phyloP scores from a whole-genome alignment of 37 sponge, comb jelly and placozoan genomes.

The Spongia lamella region DNA sequence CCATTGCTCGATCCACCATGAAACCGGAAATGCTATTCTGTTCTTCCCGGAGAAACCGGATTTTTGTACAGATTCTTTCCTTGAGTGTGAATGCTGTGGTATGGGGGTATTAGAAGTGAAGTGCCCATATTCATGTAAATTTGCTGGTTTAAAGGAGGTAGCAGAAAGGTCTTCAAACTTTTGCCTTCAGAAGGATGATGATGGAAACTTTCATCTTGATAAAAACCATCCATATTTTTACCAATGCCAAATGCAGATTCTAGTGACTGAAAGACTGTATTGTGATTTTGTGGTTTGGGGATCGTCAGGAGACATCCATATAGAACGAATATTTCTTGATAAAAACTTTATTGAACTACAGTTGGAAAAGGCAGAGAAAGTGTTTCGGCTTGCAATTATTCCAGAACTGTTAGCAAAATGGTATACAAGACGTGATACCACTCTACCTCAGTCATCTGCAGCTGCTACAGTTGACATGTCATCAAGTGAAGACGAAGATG shows the following conservation, averaged over 20 bases:
- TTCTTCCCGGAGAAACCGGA: too few species aligned
- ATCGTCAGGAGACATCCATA: constrained; percentile 22
- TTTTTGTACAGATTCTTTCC: too few species aligned
- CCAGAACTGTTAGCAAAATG: constrained; percentile 50
- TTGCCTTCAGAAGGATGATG: constrained; percentile 12
- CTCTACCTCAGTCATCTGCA: neutral
- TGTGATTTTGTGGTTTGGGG: constrained; percentile 54
- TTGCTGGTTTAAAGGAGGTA: neutral
- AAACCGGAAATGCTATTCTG: too few species aligned
- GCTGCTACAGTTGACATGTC: neutral
- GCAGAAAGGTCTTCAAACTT: constrained; percentile 4
- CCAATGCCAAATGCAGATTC: constrained; percentile 42
- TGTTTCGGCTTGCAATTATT: constrained; percentile 9
- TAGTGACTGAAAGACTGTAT: neutral
- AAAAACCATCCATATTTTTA: too few species aligned
- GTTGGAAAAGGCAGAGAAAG: constrained; percentile 12
- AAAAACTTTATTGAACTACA: too few species aligned
- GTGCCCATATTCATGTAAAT: constrained; percentile 13
- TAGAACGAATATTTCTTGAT: constrained; percentile 28
- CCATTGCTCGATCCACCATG: too few species aligned
- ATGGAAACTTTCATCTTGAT: constrained; percentile 6
- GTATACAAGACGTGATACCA: constrained; percentile 18
- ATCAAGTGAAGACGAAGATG: neutral
- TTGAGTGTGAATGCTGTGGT: constrained; percentile 40
- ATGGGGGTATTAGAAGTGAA: constrained; percentile 34